Evolutionary conservation across 92 coral and sea anemone species (phyloP).

Genomic region (Metridium senile): DNA sequence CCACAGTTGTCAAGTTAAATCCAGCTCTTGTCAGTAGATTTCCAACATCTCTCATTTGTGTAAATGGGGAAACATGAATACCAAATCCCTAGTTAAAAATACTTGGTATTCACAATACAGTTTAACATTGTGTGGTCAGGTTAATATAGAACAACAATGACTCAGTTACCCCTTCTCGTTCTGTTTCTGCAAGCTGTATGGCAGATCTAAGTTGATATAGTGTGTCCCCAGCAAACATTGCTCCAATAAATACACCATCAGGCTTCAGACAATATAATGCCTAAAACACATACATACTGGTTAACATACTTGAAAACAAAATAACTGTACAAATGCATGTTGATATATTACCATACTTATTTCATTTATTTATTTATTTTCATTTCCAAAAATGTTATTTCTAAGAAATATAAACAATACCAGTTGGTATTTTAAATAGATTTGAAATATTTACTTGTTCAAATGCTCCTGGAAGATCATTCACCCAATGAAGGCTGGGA

Average conservation of each 20-base stretch:
- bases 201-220: conserved; percentile 92
- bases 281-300: too few relatives aligned
- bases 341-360: too few relatives aligned
- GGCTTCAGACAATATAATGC: conserved; percentile 73
- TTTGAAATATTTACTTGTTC: conserved; percentile 70
- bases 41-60: conserved; percentile 94
- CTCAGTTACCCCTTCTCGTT: conserved; percentile 76
- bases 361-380: too few relatives aligned
- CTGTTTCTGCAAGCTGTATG: conserved; percentile 91
- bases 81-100: conserved; percentile 79
- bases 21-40: conserved; percentile 86
- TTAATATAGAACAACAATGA: too few relatives aligned
- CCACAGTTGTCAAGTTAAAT: conserved; percentile 86
- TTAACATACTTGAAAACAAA: too few relatives aligned
- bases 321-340: too few relatives aligned
- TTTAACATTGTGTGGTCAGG: too few relatives aligned
- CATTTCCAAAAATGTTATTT: too few relatives aligned
- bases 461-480: conserved; percentile 92
- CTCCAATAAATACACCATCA: conserved; percentile 91
- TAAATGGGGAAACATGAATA: conserved; percentile 95
- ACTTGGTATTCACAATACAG: not conserved
- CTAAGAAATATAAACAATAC: too few relatives aligned
- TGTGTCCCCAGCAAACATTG: conserved; percentile 94
- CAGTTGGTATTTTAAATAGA: too few relatives aligned
- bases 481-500: conserved; percentile 93